Evolutionary conservation across 2,797 vertebrate species (phyloP).

Genomic region (Melopsittacus undulatus): DNA sequence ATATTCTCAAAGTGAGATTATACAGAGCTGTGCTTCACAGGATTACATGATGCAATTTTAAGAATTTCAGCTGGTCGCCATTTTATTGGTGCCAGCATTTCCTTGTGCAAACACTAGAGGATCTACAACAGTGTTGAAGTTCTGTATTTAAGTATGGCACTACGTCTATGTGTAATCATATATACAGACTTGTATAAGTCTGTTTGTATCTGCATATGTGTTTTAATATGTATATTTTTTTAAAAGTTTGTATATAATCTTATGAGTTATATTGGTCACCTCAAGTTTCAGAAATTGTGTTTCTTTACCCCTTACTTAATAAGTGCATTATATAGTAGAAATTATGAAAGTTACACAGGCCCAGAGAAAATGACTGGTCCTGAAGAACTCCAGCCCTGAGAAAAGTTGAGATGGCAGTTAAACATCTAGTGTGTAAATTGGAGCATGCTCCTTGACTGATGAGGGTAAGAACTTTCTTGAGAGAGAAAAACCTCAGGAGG

Average conservation of each 20-base stretch:
- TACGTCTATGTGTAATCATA: background rate
- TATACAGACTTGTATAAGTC: background rate
- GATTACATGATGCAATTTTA: background rate
- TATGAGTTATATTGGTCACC: background rate
- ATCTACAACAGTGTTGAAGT: background rate
- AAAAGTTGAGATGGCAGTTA: background rate
- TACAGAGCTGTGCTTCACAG: background rate
- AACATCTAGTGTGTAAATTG: background rate
- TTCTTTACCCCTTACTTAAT: background rate
- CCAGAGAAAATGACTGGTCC: background rate
- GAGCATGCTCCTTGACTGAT: conserved; percentile 36
- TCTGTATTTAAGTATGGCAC: background rate
- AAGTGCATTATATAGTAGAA: background rate
- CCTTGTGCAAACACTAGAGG: background rate
- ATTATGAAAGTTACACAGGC: background rate
- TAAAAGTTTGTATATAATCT: background rate
- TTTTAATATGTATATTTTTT: background rate
- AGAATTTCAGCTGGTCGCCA: background rate
- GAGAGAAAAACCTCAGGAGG: conserved; percentile 18
- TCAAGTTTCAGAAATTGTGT: background rate
- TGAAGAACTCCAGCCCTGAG: background rate
- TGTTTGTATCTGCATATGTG: background rate
- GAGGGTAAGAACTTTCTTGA: background rate
- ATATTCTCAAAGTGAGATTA: background rate
- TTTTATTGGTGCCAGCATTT: background rate